Conservation (phyloP, 2,888 invertebrate genomes). For the Agriotes lineatus region DNA sequence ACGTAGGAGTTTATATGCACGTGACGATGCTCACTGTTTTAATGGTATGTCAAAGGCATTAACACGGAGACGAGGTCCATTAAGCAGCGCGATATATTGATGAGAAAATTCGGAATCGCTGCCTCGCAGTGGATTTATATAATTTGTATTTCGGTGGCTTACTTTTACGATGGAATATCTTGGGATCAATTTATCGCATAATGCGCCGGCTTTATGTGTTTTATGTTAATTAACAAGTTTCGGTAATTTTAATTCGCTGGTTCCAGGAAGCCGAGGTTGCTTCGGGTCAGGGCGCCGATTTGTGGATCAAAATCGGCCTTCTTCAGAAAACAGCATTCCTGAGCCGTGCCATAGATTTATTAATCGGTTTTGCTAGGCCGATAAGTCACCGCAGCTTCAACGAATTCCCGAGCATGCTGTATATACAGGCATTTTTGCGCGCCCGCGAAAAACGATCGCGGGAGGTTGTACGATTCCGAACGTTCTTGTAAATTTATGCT, state of each 20-base stretch:
- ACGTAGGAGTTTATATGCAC: constrained; percentile 46
- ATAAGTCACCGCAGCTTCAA: not conserved
- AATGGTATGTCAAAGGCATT: constrained; percentile 57
- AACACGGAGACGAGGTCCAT: constrained; percentile 52
- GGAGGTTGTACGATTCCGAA: too few relatives aligned
- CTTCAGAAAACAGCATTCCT: constrained; percentile 31
- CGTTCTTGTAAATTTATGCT: too few relatives aligned
- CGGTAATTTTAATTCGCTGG: constrained; percentile 35
- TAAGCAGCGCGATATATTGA: constrained; percentile 59
- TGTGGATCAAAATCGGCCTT: constrained; percentile 44
- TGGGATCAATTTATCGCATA: constrained; percentile 59
- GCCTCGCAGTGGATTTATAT: constrained; percentile 47
- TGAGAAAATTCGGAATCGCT: constrained; percentile 52
- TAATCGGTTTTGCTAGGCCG: constrained; percentile 11
- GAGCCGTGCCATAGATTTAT: constrained; percentile 19
- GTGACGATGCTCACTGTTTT: constrained; percentile 56
- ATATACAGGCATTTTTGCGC: not conserved
- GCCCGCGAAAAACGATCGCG: not conserved
- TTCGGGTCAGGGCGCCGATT: constrained; percentile 33
- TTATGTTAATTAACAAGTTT: constrained; percentile 59
- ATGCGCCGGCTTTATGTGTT: constrained; percentile 57
- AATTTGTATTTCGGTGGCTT: constrained; percentile 53
- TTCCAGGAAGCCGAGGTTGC: constrained; percentile 38
- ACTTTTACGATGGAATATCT: constrained; percentile 58
- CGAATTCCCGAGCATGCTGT: constrained; percentile 5